Evolutionary conservation across 2,113 vertebrate species (phyloP).

Genomic region (Peromyscus leucopus): DNA sequence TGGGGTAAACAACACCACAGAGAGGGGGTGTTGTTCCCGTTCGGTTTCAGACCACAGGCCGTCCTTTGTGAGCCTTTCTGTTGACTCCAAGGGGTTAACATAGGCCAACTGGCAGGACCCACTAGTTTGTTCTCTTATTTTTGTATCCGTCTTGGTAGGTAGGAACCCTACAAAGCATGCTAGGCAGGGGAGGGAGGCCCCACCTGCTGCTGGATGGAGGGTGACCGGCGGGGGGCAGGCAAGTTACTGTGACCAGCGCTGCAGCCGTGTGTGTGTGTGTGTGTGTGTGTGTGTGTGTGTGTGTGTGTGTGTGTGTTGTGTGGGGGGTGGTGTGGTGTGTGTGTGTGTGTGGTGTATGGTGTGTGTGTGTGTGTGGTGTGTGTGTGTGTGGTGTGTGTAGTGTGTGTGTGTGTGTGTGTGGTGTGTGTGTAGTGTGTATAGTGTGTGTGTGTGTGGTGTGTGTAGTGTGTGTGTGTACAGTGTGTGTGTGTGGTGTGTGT

Average conservation of each 20-base stretch:
- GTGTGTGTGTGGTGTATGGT: too few relatives aligned
- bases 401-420: too few relatives aligned
- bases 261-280: background rate
- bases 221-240: too few relatives aligned
- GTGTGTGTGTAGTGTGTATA: too few relatives aligned
- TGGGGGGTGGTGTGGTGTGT: too few relatives aligned
- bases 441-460: too few relatives aligned
- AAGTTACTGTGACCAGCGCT: background rate
- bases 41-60: background rate
- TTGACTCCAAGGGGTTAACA: background rate
- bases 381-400: too few relatives aligned
- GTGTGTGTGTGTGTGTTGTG: too few relatives aligned
- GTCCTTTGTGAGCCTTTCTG: background rate
- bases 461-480: too few relatives aligned
- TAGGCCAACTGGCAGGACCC: background rate
- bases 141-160: background rate
- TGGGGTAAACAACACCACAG: background rate
- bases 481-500: too few relatives aligned
- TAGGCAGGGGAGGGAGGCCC: background rate
- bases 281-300: too few relatives aligned
- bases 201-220: rapidly evolving
- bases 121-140: background rate
- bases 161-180: background rate
- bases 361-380: too few relatives aligned
- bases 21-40: background rate